phyloP scores from a whole-genome alignment of 37 sponge, comb jelly and placozoan species.

The Beroe ovata region DNA sequence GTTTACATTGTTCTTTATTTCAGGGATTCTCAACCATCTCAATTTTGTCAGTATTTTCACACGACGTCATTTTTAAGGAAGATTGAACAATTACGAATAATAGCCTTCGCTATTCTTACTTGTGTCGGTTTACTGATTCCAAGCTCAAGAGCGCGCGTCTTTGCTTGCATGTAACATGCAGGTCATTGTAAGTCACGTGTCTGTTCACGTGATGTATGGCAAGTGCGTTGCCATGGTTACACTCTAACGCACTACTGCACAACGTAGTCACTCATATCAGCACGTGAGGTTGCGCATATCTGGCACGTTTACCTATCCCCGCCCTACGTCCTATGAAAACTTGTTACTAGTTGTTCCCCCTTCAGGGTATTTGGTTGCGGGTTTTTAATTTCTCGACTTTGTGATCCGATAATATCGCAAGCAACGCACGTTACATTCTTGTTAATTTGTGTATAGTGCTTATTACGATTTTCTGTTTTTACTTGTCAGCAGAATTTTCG shows the following conservation, averaged over 20 bases:
- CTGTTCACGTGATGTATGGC: not conserved
- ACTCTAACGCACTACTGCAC: not conserved
- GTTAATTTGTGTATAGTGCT: not conserved
- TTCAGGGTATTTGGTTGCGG: not conserved
- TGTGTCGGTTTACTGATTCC: not conserved
- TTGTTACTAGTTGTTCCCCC: no score
- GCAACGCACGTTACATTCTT: not conserved
- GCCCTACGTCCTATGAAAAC: no score
- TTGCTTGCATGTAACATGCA: not conserved
- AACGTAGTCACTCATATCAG: no score
- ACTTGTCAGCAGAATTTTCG: not conserved
- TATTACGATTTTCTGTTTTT: not conserved
- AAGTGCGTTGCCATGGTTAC: not conserved
- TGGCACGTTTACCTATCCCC: no score
- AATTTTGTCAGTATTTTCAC: no score
- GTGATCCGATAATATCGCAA: not conserved
- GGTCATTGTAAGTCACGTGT: not conserved
- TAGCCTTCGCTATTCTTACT: no score
- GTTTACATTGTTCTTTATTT: no score
- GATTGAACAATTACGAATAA: no score
- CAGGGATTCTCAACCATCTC: no score
- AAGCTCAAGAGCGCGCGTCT: not conserved
- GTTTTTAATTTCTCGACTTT: not conserved
- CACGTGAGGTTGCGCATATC: no score
- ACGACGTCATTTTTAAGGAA: no score